Conservation (phyloP, 2,888 invertebrate genomes). For the Volucella inanis region DNA sequence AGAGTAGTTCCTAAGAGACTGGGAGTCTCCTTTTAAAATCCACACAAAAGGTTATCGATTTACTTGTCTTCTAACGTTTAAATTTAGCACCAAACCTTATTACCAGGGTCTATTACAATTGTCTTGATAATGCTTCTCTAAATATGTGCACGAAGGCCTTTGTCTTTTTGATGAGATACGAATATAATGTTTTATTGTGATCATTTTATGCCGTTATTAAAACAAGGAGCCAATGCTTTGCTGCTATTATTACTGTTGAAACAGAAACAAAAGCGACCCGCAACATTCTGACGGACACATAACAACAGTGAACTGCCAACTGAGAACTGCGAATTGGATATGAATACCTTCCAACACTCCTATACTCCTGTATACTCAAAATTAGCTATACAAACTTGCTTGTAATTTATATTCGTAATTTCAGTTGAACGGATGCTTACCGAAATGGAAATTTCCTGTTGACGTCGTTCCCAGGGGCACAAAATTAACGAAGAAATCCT, state of each 20-base stretch:
- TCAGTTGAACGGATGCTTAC: conserved; percentile 64
- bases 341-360: neutral
- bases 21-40: neutral
- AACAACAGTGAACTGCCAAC: neutral
- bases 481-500: conserved; percentile 35
- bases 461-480: conserved; percentile 1
- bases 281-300: neutral
- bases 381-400: conserved; percentile 63
- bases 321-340: neutral
- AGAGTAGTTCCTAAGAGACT: conserved; percentile 1
- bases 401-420: conserved; percentile 65
- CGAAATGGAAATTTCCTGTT: conserved; percentile 64
- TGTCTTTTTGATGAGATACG: neutral
- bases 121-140: neutral
- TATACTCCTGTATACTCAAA: conserved; percentile 17
- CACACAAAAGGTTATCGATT: conserved; percentile 15
- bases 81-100: conserved; percentile 30
- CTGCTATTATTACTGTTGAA: neutral
- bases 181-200: conserved; percentile 13
- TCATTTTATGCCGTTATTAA: conserved; percentile 4
- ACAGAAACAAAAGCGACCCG: conserved; percentile 13
- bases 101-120: neutral
- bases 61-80: conserved; percentile 3
- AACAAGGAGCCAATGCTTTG: neutral
- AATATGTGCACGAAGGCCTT: neutral